These are phyloP conservation scores for Poecile montanus DNA, from an alignment of 2,797 vertebrate species.

Conservation along the genomic window DNA sequence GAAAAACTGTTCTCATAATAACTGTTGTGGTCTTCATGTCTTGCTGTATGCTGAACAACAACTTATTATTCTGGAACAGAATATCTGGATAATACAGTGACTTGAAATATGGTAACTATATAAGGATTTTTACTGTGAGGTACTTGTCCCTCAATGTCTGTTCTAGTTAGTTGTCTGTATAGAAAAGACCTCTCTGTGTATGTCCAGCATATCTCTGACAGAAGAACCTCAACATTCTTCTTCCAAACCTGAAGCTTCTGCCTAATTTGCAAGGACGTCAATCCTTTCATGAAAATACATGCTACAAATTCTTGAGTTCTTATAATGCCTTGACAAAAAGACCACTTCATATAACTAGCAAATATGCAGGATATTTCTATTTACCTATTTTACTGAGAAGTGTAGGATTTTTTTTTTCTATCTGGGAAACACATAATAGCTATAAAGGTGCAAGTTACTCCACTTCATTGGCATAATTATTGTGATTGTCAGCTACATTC, in stretches of 20 bases:
- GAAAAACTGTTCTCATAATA: neutral
- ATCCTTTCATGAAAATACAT: neutral
- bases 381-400: neutral
- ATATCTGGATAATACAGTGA: neutral
- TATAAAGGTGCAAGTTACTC: neutral
- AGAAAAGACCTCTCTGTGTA: neutral
- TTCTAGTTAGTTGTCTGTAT: neutral
- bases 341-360: neutral
- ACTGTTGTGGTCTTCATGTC: neutral
- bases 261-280: neutral
- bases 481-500: neutral
- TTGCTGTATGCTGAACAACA: neutral
- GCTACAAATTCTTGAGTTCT: neutral
- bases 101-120: neutral
- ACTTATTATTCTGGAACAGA: neutral
- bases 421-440: neutral
- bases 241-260: neutral
- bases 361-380: neutral
- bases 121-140: neutral
- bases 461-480: neutral
- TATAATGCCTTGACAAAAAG: neutral
- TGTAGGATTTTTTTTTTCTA: rapidly evolving
- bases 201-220: neutral
- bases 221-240: neutral
- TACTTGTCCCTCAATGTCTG: neutral